Evolutionary conservation across 2,888 invertebrate species (phyloP).

Genomic region (Drosophila paramelanica): DNA sequence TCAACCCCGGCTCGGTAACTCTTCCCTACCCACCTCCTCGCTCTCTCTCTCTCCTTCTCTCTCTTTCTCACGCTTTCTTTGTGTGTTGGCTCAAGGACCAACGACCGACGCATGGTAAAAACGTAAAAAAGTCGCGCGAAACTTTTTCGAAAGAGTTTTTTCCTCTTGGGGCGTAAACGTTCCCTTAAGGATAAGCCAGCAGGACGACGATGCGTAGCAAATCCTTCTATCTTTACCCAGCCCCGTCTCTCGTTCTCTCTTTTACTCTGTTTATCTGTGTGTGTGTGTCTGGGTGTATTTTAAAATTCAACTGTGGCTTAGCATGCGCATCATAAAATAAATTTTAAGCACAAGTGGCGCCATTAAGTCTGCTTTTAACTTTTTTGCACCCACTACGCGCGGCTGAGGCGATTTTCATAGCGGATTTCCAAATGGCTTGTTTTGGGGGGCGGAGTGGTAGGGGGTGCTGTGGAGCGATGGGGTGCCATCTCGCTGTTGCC

Average conservation of each 20-base stretch:
- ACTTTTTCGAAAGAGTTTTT: constrained; percentile 76
- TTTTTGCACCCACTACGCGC: constrained; percentile 76
- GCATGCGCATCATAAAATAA: constrained; percentile 80
- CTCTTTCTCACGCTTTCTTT: constrained; percentile 6
- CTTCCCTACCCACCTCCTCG: constrained; percentile 2
- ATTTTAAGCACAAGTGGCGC: constrained; percentile 82
- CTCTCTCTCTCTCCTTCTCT: neutral
- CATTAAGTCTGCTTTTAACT: constrained; percentile 80
- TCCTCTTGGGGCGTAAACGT: constrained; percentile 55
- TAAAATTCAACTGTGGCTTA: constrained; percentile 82
- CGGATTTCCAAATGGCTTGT: constrained; percentile 30
- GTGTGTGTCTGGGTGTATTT: constrained; percentile 56
- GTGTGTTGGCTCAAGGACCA: constrained; percentile 3
- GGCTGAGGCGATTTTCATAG: constrained; percentile 57
- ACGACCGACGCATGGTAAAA: constrained; percentile 18
- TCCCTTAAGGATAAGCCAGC: constrained; percentile 72
- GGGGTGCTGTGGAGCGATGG: neutral
- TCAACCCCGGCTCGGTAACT: constrained; percentile 4
- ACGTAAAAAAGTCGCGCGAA: constrained; percentile 55
- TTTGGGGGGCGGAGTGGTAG: neutral
- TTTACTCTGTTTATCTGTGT: neutral
- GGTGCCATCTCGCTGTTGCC: constrained; percentile 33
- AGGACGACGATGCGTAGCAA: constrained; percentile 55
- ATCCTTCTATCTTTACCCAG: constrained; percentile 26
- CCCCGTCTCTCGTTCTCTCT: neutral